Evolutionary conservation across 2,113 vertebrate species (phyloP), one percentile per base, ranked within the genome.

Genomic region (Lepisosteus osseus): DNA sequence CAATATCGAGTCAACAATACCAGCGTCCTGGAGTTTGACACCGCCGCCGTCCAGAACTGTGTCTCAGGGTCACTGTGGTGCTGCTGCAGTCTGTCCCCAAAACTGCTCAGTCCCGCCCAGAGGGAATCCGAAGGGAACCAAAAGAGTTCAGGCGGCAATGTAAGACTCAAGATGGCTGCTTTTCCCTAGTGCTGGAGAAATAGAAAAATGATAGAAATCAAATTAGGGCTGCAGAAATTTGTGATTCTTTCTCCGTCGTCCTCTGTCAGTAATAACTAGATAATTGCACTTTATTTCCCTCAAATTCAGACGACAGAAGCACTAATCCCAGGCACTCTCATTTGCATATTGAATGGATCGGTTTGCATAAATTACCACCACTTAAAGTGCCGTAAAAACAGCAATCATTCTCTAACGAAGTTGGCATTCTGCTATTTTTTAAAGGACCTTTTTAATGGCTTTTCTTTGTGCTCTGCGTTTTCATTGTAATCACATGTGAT

Each of bases 281-380:
- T 93, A 92, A 93, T 93, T 93, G 89, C 86, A 87, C 90, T 92
- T 91, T 90, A 91, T 91, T 90, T 91, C 87, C 85, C 74, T 81
- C 82, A 85, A 86, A 86, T 91, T 88, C 87, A 86, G 85, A 82
- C 84, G 82, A 84, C 84, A 85, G 83, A 76, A 63, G 75, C 84
- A 83, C 81, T 71, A 88, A 86, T 86, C 88, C 83, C 65, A 85
- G 83, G 81, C 89, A 79, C 80, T 80, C 77, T 68, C 86, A 92
- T 93, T 92, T 92, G 87, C 92, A 93, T 93, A 90, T 84, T 86
- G 90, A 88, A 91, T 88, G 88, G 87, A 87, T 89, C 88, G 82
- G 82, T 89, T 72, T 88, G 90, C 90, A 92, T 92, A 92, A 91
- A 93, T 92, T 92, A 92, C 87, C 77, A 40, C 84, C 88, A 89